phyloP scores from a whole-genome alignment of 1,140 invertebrate genomes.

The Scaptomyza hsui region DNA sequence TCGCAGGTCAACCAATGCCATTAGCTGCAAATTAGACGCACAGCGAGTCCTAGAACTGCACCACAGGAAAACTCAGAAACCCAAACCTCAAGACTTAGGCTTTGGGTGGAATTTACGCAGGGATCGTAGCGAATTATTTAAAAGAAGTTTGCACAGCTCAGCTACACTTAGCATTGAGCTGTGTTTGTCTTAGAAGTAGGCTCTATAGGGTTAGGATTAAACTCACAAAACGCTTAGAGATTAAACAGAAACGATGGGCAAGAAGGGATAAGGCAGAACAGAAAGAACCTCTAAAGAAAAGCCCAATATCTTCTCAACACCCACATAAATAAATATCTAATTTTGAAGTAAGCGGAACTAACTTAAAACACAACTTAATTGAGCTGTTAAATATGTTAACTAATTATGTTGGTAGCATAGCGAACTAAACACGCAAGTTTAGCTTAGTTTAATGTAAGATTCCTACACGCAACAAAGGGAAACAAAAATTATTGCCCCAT shows the following conservation, averaged over 20 bases:
- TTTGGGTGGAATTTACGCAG: not conserved
- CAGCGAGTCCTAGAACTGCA: conserved; percentile 29
- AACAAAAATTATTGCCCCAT: conserved; percentile 34
- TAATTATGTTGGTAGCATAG: conserved; percentile 66
- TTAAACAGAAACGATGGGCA: conserved; percentile 7
- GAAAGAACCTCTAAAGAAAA: no score
- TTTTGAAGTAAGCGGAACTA: not conserved
- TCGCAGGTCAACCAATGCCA: conserved; percentile 76
- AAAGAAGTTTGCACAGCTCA: conserved; percentile 9
- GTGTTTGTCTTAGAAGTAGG: not conserved
- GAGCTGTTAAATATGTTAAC: conserved; percentile 45
- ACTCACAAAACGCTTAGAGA: conserved; percentile 5
- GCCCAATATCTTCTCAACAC: not conserved
- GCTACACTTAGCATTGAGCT: conserved; percentile 7
- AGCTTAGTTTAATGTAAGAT: no score
- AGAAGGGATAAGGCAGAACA: not conserved
- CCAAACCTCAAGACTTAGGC: conserved; percentile 28
- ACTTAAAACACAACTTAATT: conserved; percentile 34
- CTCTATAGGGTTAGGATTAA: not conserved
- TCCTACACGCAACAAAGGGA: conserved; percentile 8
- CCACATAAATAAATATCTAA: not conserved
- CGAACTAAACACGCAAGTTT: conserved; percentile 47
- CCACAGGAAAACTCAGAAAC: conserved; percentile 32
- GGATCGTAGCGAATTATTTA: conserved; percentile 5
- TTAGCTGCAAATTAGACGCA: conserved; percentile 72